Percentiles rank a stretch among this genome's conserved stretches.
These are phyloP conservation scores for Cephus cinctus DNA, from an alignment of 1,140 invertebrate genomes.

Conservation along the genomic window DNA sequence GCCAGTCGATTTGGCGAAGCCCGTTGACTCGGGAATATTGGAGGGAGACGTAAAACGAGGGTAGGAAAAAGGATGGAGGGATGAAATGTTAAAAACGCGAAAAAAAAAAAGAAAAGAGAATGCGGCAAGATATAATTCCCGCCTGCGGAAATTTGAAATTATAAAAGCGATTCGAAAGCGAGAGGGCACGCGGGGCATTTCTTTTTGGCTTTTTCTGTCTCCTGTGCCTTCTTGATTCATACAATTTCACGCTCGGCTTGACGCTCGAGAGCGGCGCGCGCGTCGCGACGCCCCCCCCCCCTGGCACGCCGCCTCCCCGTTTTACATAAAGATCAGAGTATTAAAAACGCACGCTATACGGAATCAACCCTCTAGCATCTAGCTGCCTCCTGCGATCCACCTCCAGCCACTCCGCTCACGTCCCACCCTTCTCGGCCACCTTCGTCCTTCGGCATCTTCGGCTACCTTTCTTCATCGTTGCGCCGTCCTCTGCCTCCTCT, in stretches of 20 bases:
- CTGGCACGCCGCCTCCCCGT: slow-evolving; percentile 16
- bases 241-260: slow-evolving; percentile 51
- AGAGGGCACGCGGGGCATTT: slow-evolving; percentile 14
- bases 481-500: too few relatives aligned
- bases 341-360: slow-evolving; percentile 46
- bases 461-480: too few relatives aligned
- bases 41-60: slow-evolving; percentile 14
- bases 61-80: slow-evolving; percentile 9
- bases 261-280: slow-evolving; percentile 33
- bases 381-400: too few relatives aligned
- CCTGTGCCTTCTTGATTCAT: slow-evolving; percentile 42
- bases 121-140: slow-evolving; percentile 1
- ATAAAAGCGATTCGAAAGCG: slow-evolving; percentile 27
- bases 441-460: too few relatives aligned
- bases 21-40: slow-evolving; percentile 9
- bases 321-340: slow-evolving; percentile 52
- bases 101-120: background rate
- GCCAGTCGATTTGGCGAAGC: slow-evolving; percentile 1
- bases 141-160: slow-evolving; percentile 36
- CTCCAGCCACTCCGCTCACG: too few relatives aligned
- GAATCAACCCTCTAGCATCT: slow-evolving; percentile 42
- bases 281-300: slow-evolving; percentile 12
- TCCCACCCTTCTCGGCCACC: too few relatives aligned
- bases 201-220: slow-evolving; percentile 37
- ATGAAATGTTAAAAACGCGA: background rate